Evolutionary conservation across 2,797 vertebrate species (phyloP).

Genomic region (Sebastes itinus): DNA sequence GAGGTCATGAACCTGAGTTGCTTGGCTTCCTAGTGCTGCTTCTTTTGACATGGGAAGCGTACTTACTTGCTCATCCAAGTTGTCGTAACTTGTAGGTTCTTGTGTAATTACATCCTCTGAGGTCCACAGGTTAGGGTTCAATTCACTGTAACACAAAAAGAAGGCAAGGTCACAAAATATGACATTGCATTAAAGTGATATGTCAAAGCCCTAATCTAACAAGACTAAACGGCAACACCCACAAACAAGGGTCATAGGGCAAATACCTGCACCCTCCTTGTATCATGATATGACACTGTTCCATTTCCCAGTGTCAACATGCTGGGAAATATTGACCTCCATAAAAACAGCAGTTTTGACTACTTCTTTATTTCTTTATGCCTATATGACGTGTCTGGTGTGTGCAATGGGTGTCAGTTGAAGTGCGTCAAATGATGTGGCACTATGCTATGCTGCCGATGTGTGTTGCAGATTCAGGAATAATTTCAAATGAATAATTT

Average conservation of each 20-base stretch:
- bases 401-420: background rate
- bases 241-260: background rate
- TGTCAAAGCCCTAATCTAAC: background rate
- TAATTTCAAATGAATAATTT: conserved; percentile 38
- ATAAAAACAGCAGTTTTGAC: background rate
- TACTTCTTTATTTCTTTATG: background rate
- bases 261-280: background rate
- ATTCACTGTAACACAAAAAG: conserved; percentile 73
- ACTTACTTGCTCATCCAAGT: conserved; percentile 80
- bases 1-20: conserved; percentile 39
- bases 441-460: background rate
- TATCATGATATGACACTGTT: background rate
- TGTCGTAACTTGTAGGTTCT: conserved; percentile 60
- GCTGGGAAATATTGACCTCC: background rate
- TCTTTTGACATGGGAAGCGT: conserved; percentile 40
- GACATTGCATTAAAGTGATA: background rate
- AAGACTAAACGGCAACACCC: background rate
- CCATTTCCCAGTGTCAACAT: background rate
- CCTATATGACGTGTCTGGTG: background rate
- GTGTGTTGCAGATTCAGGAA: background rate
- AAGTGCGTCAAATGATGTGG: background rate
- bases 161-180: conserved; percentile 7
- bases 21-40: conserved; percentile 42
- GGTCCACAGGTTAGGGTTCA: conserved; percentile 72
- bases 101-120: conserved; percentile 70